These are phyloP conservation scores for Sebastes aleutianus DNA, from an alignment of 2,797 vertebrate genomes.

Conservation along the genomic window DNA sequence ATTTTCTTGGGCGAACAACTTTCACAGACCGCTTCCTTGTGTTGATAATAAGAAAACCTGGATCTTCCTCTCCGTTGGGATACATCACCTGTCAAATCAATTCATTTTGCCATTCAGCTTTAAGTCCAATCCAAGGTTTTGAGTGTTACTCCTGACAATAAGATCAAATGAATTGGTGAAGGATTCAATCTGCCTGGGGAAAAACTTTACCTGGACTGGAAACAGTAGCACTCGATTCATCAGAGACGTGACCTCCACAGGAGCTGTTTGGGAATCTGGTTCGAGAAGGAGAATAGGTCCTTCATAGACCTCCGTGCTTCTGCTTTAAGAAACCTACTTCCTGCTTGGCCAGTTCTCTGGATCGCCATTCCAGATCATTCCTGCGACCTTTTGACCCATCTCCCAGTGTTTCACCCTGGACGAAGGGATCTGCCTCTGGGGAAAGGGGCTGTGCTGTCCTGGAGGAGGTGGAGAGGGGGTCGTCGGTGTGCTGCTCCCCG, in stretches of 20 bases:
- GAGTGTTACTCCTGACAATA: slow-evolving; percentile 20
- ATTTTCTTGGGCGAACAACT: slow-evolving; percentile 29
- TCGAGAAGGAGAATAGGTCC: slow-evolving; percentile 14
- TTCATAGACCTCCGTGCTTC: slow-evolving; percentile 6
- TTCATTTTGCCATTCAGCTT: slow-evolving; percentile 49
- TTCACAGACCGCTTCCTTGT: slow-evolving; percentile 40
- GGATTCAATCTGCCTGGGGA: slow-evolving; percentile 8
- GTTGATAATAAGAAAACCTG: slow-evolving; percentile 23
- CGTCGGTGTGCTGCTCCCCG: slow-evolving; percentile 63
- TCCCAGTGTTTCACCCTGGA: slow-evolving; percentile 78
- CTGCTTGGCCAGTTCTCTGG: slow-evolving; percentile 57
- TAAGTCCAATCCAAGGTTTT: slow-evolving; percentile 30
- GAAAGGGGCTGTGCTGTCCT: slow-evolving; percentile 79
- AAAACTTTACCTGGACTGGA: slow-evolving; percentile 13
- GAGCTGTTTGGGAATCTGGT: slow-evolving; percentile 34
- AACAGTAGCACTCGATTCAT: slow-evolving; percentile 25
- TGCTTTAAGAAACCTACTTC: slow-evolving; percentile 14
- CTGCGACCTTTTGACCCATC: slow-evolving; percentile 57
- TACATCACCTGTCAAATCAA: slow-evolving; percentile 40
- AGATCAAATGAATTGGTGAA: slow-evolving; percentile 42
- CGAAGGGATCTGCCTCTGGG: slow-evolving; percentile 78
- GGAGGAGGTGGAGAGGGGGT: slow-evolving; percentile 67
- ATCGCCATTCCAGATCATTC: slow-evolving; percentile 71
- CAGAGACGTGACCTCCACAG: slow-evolving; percentile 16
- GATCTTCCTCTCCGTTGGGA: slow-evolving; percentile 45